These are phyloP conservation scores for Oncorhynchus nerka DNA, from an alignment of 2,113 vertebrate genomes.

Conservation along the genomic window DNA sequence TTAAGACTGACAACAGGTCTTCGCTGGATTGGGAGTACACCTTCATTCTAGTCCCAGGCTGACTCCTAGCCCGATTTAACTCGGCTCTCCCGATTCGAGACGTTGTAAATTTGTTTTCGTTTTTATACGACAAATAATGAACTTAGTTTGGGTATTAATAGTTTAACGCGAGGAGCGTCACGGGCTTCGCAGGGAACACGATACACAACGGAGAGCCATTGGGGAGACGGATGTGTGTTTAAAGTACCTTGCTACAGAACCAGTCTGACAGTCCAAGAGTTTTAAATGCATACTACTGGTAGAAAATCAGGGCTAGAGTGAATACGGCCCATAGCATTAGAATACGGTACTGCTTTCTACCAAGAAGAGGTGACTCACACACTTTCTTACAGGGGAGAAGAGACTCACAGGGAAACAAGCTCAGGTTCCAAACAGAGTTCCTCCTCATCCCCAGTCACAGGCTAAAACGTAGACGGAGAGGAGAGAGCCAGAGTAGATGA, in stretches of 20 bases:
- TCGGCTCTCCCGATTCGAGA: neutral
- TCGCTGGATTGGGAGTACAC: slow-evolving; percentile 37
- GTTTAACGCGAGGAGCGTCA: neutral
- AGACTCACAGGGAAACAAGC: too few species aligned
- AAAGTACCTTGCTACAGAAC: neutral
- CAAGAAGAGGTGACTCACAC: too few species aligned
- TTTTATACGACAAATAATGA: slow-evolving; percentile 10
- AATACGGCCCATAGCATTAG: neutral
- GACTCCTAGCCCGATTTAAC: slow-evolving; percentile 29
- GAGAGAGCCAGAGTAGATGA: too few species aligned
- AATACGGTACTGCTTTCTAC: too few species aligned
- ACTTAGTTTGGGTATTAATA: neutral
- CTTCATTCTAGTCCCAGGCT: slow-evolving; percentile 58
- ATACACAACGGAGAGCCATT: neutral
- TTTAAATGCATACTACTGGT: neutral
- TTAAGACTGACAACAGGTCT: slow-evolving; percentile 64
- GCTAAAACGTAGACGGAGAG: too few species aligned
- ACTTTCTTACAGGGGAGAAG: too few species aligned
- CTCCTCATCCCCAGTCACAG: too few species aligned
- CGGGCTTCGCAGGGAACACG: neutral
- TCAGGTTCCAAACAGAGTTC: too few species aligned
- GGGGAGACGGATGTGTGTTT: neutral
- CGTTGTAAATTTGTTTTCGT: neutral
- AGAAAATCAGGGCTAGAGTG: neutral
- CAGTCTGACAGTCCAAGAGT: neutral